Evolutionary conservation across 2,113 vertebrate genomes (phyloP).

Genomic region (Mastomys coucha): DNA sequence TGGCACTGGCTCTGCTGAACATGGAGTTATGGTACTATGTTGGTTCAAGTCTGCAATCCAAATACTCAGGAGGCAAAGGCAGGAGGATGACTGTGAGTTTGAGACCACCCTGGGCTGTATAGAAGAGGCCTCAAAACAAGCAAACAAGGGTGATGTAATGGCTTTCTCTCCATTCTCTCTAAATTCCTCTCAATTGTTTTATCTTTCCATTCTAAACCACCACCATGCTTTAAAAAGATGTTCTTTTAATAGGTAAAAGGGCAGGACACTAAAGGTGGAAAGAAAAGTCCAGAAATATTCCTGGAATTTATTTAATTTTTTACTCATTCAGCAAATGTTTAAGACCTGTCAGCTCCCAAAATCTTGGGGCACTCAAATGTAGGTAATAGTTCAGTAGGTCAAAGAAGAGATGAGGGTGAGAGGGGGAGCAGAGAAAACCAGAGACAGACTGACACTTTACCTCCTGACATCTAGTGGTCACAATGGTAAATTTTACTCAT

Average conservation of each 20-base stretch:
- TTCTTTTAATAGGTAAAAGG: slow-evolving; percentile 10
- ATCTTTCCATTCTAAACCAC: neutral
- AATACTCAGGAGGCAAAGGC: neutral
- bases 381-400: neutral
- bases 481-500: neutral
- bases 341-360: neutral
- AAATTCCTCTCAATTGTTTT: neutral
- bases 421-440: neutral
- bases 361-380: neutral
- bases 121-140: neutral
- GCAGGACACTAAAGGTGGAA: neutral
- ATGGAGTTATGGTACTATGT: neutral
- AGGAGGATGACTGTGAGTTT: neutral
- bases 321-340: slow-evolving; percentile 48
- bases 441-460: neutral
- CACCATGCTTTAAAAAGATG: neutral
- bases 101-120: neutral
- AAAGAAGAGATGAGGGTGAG: neutral
- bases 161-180: neutral
- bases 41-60: neutral
- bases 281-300: neutral
- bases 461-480: neutral
- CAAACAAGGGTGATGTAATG: neutral
- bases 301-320: slow-evolving; percentile 18
- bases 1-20: neutral